Conservation (phyloP, 1,140 invertebrate species). For the Meloidogyne floridensis region DNA sequence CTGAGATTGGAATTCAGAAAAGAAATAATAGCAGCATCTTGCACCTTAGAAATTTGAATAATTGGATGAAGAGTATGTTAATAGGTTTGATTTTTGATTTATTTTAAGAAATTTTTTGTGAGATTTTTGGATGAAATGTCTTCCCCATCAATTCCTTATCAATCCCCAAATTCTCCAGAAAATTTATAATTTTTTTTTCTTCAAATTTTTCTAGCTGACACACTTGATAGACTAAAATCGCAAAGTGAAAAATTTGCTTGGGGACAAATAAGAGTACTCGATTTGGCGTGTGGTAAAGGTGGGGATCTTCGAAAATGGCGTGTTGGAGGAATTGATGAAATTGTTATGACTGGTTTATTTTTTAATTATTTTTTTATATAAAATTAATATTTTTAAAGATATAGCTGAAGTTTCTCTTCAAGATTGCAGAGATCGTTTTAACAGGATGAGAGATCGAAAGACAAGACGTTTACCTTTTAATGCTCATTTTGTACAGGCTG, state of each 20-base stretch:
- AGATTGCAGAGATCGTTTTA: conserved; percentile 74
- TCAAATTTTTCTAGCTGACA: conserved; percentile 59
- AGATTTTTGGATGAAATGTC: background rate
- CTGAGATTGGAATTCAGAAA: conserved; percentile 77
- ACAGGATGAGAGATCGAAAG: conserved; percentile 66
- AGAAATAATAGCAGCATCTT: conserved; percentile 85
- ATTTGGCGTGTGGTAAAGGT: conserved; percentile 84
- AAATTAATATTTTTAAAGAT: conserved; percentile 70
- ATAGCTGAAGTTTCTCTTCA: conserved; percentile 88
- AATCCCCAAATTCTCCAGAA: conserved; percentile 37
- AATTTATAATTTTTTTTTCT: conserved; percentile 33
- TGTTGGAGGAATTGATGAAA: conserved; percentile 78
- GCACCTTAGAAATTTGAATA: conserved; percentile 95
- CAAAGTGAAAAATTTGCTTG: conserved; percentile 70
- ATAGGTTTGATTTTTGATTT: conserved; percentile 72
- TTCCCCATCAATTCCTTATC: background rate
- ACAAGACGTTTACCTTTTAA: conserved; percentile 70
- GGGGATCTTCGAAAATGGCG: conserved; percentile 94
- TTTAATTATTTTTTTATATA: conserved; percentile 17
- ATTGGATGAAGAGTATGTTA: conserved; percentile 95
- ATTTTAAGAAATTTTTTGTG: background rate
- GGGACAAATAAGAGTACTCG: conserved; percentile 68
- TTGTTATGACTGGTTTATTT: conserved; percentile 78
- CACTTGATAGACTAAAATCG: conserved; percentile 69
- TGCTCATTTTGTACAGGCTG: conserved; percentile 88